These are phyloP conservation scores for Chaetodon trifascialis DNA, from an alignment of 2,113 vertebrate genomes.

Conservation along the genomic window DNA sequence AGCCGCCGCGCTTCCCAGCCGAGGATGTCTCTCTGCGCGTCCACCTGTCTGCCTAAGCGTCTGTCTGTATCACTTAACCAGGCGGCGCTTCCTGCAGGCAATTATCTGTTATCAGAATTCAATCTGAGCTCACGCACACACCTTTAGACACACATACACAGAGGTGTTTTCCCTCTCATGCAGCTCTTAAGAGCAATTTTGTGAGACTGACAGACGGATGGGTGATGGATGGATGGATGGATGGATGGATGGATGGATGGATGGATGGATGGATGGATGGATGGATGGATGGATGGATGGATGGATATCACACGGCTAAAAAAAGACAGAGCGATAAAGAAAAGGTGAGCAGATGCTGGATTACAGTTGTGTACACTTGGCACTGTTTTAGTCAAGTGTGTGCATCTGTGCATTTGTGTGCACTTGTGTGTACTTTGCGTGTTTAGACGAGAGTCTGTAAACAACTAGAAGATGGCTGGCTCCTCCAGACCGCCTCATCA, in stretches of 20 bases:
- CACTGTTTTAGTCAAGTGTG: constrained; percentile 31
- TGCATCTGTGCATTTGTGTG: neutral
- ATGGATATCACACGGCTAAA: constrained; percentile 5
- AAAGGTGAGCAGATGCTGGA: constrained; percentile 52
- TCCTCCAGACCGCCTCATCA: constrained; percentile 27
- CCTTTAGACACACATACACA: constrained; percentile 12
- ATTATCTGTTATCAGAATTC: constrained; percentile 63
- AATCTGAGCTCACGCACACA: neutral
- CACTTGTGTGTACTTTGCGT: neutral
- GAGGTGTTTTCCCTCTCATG: neutral
- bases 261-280: neutral
- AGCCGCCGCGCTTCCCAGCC: neutral
- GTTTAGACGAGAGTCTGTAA: constrained; percentile 30
- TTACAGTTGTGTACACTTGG: constrained; percentile 45
- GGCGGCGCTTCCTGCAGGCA: constrained; percentile 35
- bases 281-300: neutral
- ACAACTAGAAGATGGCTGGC: constrained; percentile 45
- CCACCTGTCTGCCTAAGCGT: neutral
- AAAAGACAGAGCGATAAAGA: neutral
- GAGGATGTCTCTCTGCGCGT: constrained; percentile 28
- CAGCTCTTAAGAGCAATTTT: neutral
- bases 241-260: neutral
- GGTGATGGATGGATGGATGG: constrained; percentile 6
- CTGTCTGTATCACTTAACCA: constrained; percentile 33
- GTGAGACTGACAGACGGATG: constrained; percentile 22